phyloP scores from a whole-genome alignment of 2,113 vertebrate species.

The Salvelinus alpinus region DNA sequence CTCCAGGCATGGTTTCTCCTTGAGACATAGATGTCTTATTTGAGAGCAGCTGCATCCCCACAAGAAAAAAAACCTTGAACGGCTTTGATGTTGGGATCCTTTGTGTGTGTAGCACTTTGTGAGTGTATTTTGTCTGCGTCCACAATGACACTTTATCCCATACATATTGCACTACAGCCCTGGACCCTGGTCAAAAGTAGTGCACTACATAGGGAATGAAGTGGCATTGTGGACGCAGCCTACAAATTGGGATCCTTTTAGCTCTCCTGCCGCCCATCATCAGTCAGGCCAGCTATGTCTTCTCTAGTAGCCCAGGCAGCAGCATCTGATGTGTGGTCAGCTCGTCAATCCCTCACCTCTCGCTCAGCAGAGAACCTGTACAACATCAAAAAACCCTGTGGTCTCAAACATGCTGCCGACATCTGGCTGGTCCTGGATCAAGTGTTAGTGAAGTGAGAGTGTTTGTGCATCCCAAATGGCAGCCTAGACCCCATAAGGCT shows the following conservation, averaged over 20 bases:
- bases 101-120: constrained; percentile 1
- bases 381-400: constrained; percentile 9
- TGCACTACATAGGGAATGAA: too few relatives aligned
- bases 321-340: too few relatives aligned
- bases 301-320: not conserved
- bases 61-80: not conserved
- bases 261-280: too few relatives aligned
- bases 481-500: too few relatives aligned
- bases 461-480: too few relatives aligned
- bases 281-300: not conserved
- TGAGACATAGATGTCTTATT: not conserved
- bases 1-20: not conserved
- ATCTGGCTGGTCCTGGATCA: not conserved
- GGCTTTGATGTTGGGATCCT: constrained; percentile 1
- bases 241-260: too few relatives aligned
- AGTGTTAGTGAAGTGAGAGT: not conserved
- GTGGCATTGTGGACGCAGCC: too few relatives aligned
- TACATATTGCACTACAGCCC: too few relatives aligned
- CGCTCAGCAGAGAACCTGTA: constrained; percentile 5
- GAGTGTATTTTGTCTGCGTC: not conserved
- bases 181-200: too few relatives aligned
- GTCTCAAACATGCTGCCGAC: constrained; percentile 5
- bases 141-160: too few relatives aligned
- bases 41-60: not conserved
- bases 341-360: constrained; percentile 6